Evolutionary conservation across 2,113 vertebrate species (phyloP).

Genomic region (Corythornis vintsioides): DNA sequence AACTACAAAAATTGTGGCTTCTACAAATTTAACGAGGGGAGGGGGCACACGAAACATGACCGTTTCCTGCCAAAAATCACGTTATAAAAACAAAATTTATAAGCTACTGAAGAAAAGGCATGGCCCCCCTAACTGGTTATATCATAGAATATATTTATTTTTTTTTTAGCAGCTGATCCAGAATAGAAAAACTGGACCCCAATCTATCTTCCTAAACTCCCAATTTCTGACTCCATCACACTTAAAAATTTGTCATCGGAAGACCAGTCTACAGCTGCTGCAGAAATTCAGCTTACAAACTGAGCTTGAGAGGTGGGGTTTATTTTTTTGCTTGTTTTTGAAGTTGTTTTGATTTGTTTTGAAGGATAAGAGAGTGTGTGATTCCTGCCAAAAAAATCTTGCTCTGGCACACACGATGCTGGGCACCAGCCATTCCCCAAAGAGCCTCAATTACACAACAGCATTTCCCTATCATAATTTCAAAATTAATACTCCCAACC

Average conservation of each 20-base stretch:
- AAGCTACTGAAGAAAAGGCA: not conserved
- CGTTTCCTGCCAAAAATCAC: not conserved
- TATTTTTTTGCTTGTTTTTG: not conserved
- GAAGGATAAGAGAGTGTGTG: not conserved
- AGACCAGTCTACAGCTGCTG: not conserved
- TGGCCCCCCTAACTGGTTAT: not conserved
- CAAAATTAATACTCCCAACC: constrained; percentile 28
- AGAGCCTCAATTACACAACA: constrained; percentile 56
- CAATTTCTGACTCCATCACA: constrained; percentile 4
- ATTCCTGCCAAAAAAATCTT: not conserved
- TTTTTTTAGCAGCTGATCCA: not conserved
- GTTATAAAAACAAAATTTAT: not conserved
- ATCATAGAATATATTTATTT: not conserved
- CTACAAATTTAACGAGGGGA: not conserved
- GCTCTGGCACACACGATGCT: constrained; percentile 28
- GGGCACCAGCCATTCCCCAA: constrained; percentile 40
- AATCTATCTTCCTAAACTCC: not conserved
- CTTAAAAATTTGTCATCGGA: not conserved
- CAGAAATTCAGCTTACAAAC: not conserved
- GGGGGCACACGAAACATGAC: not conserved
- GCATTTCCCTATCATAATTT: not conserved
- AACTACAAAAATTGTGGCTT: not conserved
- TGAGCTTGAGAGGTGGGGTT: no score
- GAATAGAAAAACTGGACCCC: not conserved
- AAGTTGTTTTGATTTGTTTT: not conserved